A percentile compares a stretch with the other conserved stretches of the same genome.
phyloP scores from a whole-genome alignment of 2,797 vertebrate genomes.

The Leptatherina wallacei region DNA sequence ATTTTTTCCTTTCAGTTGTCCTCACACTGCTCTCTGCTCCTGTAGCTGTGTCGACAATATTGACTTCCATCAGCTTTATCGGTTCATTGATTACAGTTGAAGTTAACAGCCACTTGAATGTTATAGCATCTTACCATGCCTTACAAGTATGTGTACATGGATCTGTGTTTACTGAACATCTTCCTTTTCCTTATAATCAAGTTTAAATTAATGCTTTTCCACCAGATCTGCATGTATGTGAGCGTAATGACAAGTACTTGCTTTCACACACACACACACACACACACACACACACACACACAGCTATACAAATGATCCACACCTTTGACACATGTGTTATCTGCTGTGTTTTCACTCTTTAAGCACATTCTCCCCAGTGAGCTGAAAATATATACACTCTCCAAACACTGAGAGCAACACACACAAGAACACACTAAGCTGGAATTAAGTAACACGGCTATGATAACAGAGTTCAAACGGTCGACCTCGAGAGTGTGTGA shows the following conservation, averaged over 20 bases:
- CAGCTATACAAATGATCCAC: neutral
- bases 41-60: constrained; percentile 13
- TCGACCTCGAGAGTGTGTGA: constrained; percentile 23
- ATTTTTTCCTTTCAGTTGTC: constrained; percentile 6
- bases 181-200: neutral
- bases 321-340: constrained; percentile 29
- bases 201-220: neutral
- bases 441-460: constrained; percentile 12
- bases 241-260: neutral
- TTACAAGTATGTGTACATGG: neutral
- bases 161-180: constrained; percentile 1
- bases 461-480: constrained; percentile 33
- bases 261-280: constrained; percentile 1
- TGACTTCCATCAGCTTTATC: constrained; percentile 39
- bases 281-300: constrained; percentile 6
- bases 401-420: constrained; percentile 22
- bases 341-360: constrained; percentile 15
- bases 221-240: neutral
- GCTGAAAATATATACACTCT: constrained; percentile 15
- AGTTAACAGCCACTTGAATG: constrained; percentile 19
- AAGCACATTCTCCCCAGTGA: constrained; percentile 37
- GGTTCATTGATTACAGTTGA: constrained; percentile 43
- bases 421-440: constrained; percentile 12
- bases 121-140: neutral
- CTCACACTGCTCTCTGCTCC: neutral